phyloP scores from a whole-genome alignment of 2,888 invertebrate species.

The Andrena bicolor region DNA sequence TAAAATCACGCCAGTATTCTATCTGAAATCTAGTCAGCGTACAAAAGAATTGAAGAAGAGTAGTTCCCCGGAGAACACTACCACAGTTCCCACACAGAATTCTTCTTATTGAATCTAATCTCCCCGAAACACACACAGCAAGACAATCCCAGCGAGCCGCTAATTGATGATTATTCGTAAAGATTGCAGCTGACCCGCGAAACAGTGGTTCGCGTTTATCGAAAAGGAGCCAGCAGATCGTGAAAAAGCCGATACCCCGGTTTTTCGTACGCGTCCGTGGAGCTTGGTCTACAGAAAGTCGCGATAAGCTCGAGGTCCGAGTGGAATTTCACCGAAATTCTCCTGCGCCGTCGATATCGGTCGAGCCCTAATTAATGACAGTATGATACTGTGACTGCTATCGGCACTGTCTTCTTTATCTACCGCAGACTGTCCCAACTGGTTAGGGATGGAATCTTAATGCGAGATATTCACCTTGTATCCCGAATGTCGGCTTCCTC shows the following conservation, averaged over 20 bases:
- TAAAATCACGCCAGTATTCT: background rate
- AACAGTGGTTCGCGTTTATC: constrained; percentile 41
- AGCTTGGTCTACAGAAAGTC: constrained; percentile 23
- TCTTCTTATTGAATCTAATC: background rate
- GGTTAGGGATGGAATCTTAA: constrained; percentile 59
- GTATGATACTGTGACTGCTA: constrained; percentile 36
- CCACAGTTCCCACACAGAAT: background rate
- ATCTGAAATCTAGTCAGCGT: too few relatives aligned
- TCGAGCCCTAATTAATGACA: constrained; percentile 55
- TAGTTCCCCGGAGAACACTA: background rate
- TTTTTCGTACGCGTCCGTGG: constrained; percentile 10
- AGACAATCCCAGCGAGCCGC: background rate
- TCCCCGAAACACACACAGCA: background rate
- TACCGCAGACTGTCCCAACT: constrained; percentile 43
- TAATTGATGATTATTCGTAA: constrained; percentile 38
- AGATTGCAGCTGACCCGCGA: constrained; percentile 40
- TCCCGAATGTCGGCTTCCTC: constrained; percentile 48
- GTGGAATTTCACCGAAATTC: constrained; percentile 55
- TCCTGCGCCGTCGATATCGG: constrained; percentile 38
- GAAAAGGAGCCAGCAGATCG: constrained; percentile 5
- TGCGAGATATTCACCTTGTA: constrained; percentile 48
- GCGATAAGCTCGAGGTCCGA: constrained; percentile 40
- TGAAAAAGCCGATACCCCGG: constrained; percentile 18
- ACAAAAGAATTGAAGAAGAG: background rate
- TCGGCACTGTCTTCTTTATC: constrained; percentile 54